Base-by-base conservation (phyloP, 2,797 vertebrate genomes). In the Myotis planiceps region DNA sequence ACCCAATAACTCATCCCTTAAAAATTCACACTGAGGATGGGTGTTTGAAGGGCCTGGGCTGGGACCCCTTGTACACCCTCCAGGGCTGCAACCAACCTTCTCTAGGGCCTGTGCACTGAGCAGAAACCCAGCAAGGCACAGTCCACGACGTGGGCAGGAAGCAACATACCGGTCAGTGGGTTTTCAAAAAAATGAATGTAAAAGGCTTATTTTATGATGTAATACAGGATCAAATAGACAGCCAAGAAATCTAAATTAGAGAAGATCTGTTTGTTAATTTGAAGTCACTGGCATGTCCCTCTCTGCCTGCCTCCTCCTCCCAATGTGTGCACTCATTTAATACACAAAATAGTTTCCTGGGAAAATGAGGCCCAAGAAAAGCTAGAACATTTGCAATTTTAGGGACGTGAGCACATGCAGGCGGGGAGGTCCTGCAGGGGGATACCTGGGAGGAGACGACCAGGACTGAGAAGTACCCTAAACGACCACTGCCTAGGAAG, bases 1-100 rank as follows among this genome's bases (percentile, higher is more conserved):
- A 16, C 19, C 63, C 9, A n/a, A 47, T 78, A 72, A 96, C 90
- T 95, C 96, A 97, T 53, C 93, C 90, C 93, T 95, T 51, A 72
- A 94, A 94, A n/a, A 47, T 23, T 23, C 37, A 51, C 32, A 69
- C 5, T 18, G 1, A 81, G 92, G 71, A 88, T 3, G 1, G 92
- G 90, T 66, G 39, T 71, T 60, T 81, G 95, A 97, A 96, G 78
- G 94, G 29, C 81, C 84, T 58, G 90, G 75, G 21, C 53, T 14
- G 78, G 78, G 85, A 47, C 16, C 39, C 14, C 45, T 0, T 37
- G n/a, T 19, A 42, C 16, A 9, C 13, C n/a, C 34, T 58, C 47
- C 6, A 34, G 23, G 9, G 25, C 27, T 69, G 63, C 47, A 27
- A 15, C n/a, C 18, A 16, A 4, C 15, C 32, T 13, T 6, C 16